phyloP scores from a whole-genome alignment of 2,888 invertebrate genomes.

The Microchrysa polita region DNA sequence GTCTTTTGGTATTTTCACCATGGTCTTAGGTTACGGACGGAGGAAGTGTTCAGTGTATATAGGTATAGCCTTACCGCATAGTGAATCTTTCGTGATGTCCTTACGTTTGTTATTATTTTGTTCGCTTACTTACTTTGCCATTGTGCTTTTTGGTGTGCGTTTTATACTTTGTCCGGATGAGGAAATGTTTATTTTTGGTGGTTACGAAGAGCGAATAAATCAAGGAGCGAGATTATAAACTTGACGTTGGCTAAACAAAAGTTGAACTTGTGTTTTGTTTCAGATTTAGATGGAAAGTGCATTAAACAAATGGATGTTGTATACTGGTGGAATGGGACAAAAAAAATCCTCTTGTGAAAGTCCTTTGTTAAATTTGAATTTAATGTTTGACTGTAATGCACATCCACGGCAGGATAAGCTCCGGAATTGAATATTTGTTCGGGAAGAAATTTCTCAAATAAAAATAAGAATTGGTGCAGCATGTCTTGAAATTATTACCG shows the following conservation, averaged over 20 bases:
- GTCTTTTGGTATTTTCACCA: neutral
- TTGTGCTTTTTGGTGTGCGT: neutral
- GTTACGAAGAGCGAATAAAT: conserved; percentile 1
- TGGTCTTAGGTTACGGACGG: neutral
- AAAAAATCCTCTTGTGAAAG: no score
- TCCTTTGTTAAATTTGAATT: no score
- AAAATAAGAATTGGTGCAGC: no score
- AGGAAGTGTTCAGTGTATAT: neutral
- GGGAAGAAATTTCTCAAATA: no score
- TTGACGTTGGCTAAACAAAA: conserved; percentile 4
- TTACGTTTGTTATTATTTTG: conserved; percentile 8
- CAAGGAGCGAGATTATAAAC: neutral
- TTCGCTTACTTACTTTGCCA: neutral
- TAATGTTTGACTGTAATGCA: no score
- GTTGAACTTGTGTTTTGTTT: conserved; percentile 1
- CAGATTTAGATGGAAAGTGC: neutral
- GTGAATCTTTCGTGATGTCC: neutral
- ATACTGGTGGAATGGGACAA: no score
- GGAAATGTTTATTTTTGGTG: conserved; percentile 3
- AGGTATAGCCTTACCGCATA: neutral
- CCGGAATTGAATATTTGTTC: no score
- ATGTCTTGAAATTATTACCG: no score
- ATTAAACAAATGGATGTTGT: no score
- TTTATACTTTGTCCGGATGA: neutral
- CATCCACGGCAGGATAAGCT: no score